These are phyloP conservation scores for Cremastinae sp. DNA, from an alignment of 2,888 invertebrate genomes.

Conservation along the genomic window DNA sequence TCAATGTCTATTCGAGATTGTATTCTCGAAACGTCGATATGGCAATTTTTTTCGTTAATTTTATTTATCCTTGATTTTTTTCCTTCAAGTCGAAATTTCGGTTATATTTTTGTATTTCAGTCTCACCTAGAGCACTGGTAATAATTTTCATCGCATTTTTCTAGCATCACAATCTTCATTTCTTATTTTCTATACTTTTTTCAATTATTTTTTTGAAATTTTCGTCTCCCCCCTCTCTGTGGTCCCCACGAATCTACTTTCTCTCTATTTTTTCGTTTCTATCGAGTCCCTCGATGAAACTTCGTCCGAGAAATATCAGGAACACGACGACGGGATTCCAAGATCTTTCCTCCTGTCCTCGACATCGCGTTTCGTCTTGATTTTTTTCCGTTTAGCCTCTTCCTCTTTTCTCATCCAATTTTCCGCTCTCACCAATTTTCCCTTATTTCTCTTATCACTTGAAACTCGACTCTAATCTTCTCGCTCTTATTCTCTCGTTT, in stretches of 20 bases:
- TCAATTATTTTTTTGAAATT: neutral
- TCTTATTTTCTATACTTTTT: neutral
- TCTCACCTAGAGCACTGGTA: slow-evolving; percentile 40
- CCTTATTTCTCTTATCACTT: slow-evolving; percentile 17
- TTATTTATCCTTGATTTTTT: slow-evolving; percentile 1
- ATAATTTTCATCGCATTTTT: slow-evolving; percentile 40
- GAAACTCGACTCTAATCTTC: slow-evolving; percentile 16
- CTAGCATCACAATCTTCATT: slow-evolving; percentile 10
- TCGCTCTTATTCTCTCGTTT: slow-evolving; percentile 5
- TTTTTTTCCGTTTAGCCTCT: neutral
- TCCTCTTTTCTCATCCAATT: neutral
- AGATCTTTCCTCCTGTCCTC: slow-evolving; percentile 35
- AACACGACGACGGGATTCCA: slow-evolving; percentile 36
- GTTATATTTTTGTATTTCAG: neutral
- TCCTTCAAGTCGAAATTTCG: neutral
- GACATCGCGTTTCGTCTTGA: slow-evolving; percentile 24
- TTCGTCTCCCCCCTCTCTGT: slow-evolving; percentile 2
- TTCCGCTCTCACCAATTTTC: neutral
- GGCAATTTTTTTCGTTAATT: neutral
- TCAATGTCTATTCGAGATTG: neutral
- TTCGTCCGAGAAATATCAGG: slow-evolving; percentile 16
- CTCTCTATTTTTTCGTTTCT: neutral
- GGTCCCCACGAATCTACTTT: slow-evolving; percentile 17
- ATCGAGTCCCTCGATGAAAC: neutral
- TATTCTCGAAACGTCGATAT: too few species aligned